phyloP scores from a whole-genome alignment of 2,888 invertebrate species.

The Chrysolina oricalcia region DNA sequence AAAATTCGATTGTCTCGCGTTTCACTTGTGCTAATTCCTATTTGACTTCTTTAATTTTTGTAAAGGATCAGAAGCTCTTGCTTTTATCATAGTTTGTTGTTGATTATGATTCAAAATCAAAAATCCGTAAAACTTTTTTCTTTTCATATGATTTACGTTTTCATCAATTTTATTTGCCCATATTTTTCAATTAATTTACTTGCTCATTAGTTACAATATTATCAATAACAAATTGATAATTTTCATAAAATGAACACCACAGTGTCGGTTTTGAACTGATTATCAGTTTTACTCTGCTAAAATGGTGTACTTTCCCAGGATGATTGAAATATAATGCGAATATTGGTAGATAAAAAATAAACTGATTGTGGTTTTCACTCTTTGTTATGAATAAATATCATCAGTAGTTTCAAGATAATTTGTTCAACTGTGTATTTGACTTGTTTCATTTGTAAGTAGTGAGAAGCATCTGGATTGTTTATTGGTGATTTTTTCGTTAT shows the following conservation, averaged over 20 bases:
- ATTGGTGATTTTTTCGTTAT: too few species aligned
- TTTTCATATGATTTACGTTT: not conserved
- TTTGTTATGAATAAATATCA: not conserved
- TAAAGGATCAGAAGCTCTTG: too few species aligned
- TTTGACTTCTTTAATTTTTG: too few species aligned
- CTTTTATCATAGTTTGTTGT: too few species aligned
- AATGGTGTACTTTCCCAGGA: not conserved
- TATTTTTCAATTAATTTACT: not conserved
- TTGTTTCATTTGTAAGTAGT: not conserved
- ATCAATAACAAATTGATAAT: not conserved
- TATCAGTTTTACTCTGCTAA: not conserved
- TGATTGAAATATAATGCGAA: not conserved
- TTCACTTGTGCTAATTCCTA: too few species aligned
- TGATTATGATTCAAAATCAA: not conserved
- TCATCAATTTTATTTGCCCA: not conserved
- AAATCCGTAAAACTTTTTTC: not conserved
- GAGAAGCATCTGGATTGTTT: not conserved
- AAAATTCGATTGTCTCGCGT: too few species aligned
- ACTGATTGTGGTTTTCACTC: conserved; percentile 2
- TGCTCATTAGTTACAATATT: not conserved
- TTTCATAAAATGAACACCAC: not conserved
- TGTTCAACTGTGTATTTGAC: not conserved
- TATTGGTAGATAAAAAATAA: not conserved
- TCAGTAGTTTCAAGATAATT: not conserved
- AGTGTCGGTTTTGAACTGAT: not conserved